Evolutionary conservation across 2,888 invertebrate genomes (phyloP).

Genomic region (Ochropacha duplaris): DNA sequence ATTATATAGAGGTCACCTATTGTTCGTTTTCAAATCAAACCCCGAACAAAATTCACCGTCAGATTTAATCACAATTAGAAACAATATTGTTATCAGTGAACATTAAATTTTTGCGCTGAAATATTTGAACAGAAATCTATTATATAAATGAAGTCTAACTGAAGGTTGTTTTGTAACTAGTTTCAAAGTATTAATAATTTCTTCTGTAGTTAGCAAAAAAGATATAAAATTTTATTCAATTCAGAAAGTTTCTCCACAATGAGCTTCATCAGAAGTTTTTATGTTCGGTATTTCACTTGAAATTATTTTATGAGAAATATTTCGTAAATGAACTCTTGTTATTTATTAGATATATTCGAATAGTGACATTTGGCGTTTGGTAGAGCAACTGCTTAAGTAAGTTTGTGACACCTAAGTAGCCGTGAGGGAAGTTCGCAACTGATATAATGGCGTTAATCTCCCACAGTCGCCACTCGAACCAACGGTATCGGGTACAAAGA

Average conservation of each 20-base stretch:
- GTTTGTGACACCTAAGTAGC: slow-evolving; percentile 54
- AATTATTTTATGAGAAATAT: not conserved
- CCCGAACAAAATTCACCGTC: slow-evolving; percentile 27
- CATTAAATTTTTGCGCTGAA: not conserved
- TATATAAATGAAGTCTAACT: no score
- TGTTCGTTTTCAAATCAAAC: slow-evolving; percentile 45
- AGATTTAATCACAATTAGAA: not conserved
- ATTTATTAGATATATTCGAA: slow-evolving; percentile 11
- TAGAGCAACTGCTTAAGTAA: slow-evolving; percentile 42
- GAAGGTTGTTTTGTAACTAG: not conserved
- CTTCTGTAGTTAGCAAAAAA: not conserved
- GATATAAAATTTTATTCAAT: not conserved
- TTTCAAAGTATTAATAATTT: not conserved
- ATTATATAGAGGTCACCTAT: slow-evolving; percentile 30
- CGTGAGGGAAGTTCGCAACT: slow-evolving; percentile 55
- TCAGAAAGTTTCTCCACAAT: not conserved
- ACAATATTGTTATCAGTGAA: not conserved
- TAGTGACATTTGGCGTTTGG: slow-evolving; percentile 12
- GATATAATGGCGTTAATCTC: slow-evolving; percentile 69
- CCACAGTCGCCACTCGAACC: slow-evolving; percentile 51
- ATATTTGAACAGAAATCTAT: not conserved
- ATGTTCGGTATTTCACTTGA: not conserved
- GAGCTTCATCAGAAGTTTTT: not conserved
- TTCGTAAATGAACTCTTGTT: not conserved
- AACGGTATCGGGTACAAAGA: slow-evolving; percentile 47